Conservation (phyloP, 1,140 invertebrate genomes). For the Teleopsis dalmanni region DNA sequence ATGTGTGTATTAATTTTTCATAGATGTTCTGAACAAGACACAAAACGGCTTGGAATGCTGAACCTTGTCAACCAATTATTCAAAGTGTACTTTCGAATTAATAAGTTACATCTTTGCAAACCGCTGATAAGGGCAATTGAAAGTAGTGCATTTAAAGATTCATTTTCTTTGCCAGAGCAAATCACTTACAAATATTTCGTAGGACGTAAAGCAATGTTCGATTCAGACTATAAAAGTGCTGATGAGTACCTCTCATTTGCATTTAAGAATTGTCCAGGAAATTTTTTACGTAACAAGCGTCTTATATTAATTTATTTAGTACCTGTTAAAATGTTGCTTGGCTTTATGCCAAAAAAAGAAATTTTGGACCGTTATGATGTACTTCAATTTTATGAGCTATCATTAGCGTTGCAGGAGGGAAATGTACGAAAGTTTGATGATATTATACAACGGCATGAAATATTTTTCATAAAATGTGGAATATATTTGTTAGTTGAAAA, state of each 20-base stretch:
- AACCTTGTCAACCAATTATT: slow-evolving; percentile 93
- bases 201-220: slow-evolving; percentile 95
- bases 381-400: slow-evolving; percentile 81
- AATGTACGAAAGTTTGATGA: slow-evolving; percentile 77
- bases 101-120: slow-evolving; percentile 94
- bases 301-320: slow-evolving; percentile 93
- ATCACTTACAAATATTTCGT: slow-evolving; percentile 97
- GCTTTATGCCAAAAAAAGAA: slow-evolving; percentile 75
- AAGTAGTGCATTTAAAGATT: slow-evolving; percentile 78
- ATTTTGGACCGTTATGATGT: slow-evolving; percentile 86
- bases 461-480: slow-evolving; percentile 89
- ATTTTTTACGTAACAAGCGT: slow-evolving; percentile 81
- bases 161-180: slow-evolving; percentile 78
- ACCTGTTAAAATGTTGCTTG: slow-evolving; percentile 94
- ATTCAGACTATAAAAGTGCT: slow-evolving; percentile 88
- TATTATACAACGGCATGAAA: slow-evolving; percentile 78
- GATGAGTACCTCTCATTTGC: slow-evolving; percentile 89
- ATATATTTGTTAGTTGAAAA: slow-evolving; percentile 97
- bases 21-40: slow-evolving; percentile 75
- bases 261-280: slow-evolving; percentile 80
- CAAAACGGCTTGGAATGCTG: slow-evolving; percentile 93
- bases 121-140: slow-evolving; percentile 95
- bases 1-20: neutral
- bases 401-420: slow-evolving; percentile 80
- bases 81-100: slow-evolving; percentile 96